These are phyloP conservation scores for Capitella teleta DNA, from an alignment of 1,140 invertebrate species.

Conservation along the genomic window DNA sequence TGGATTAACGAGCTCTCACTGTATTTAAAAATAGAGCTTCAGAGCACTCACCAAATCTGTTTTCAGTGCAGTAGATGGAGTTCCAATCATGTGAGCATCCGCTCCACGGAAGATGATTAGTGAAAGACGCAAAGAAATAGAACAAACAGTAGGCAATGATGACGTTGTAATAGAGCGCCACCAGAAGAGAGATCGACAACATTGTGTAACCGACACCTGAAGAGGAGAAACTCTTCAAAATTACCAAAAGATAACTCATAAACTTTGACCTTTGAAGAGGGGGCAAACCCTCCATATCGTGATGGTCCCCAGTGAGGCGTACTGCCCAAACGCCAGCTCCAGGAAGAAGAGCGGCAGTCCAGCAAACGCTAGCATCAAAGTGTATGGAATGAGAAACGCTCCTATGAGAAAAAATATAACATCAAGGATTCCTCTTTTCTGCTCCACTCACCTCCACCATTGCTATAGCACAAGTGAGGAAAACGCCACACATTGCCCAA, in stretches of 20 bases:
- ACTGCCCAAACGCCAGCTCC: slow-evolving; percentile 45
- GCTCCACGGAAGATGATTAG: slow-evolving; percentile 39
- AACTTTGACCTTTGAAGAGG: slow-evolving; percentile 73
- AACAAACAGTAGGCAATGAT: slow-evolving; percentile 92
- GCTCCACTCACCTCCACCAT: no score
- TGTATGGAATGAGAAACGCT: slow-evolving; percentile 41
- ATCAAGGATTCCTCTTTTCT: no score
- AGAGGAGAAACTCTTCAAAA: background rate
- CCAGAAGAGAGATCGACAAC: slow-evolving; percentile 67
- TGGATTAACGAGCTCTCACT: no score
- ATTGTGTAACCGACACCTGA: slow-evolving; percentile 67
- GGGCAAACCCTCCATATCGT: slow-evolving; percentile 76
- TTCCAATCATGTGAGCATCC: slow-evolving; percentile 44
- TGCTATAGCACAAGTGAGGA: no score
- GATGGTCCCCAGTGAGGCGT: slow-evolving; percentile 39
- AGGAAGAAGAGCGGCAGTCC: slow-evolving; percentile 45
- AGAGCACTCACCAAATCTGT: slow-evolving; percentile 1
- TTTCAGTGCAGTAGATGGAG: background rate
- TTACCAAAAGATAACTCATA: background rate
- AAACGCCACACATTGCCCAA: no score
- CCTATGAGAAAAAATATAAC: no score
- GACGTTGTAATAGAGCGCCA: slow-evolving; percentile 85
- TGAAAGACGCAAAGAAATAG: slow-evolving; percentile 55
- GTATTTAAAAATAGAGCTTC: no score
- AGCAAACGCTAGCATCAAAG: slow-evolving; percentile 37